phyloP scores from a whole-genome alignment of 1,140 invertebrate species.

The Marisa cornuarietis region DNA sequence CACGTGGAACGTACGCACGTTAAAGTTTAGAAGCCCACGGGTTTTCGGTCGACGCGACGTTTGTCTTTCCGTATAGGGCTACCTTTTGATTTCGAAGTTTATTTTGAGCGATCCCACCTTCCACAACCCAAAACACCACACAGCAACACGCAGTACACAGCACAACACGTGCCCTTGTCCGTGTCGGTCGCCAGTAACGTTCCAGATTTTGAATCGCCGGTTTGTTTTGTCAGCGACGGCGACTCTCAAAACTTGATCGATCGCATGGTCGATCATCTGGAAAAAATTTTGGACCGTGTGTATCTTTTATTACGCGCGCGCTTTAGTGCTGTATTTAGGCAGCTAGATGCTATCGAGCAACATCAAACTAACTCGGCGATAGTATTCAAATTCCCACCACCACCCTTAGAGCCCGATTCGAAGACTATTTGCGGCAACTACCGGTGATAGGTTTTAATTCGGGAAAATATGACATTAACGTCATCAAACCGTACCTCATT shows the following conservation, averaged over 20 bases:
- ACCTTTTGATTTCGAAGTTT: slow-evolving; percentile 7
- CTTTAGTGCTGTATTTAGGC: background rate
- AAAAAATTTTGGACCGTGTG: background rate
- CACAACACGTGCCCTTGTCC: background rate
- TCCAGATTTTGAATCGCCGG: background rate
- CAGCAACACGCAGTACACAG: background rate
- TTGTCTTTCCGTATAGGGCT: background rate
- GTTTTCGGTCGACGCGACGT: background rate
- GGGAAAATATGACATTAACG: slow-evolving; percentile 36
- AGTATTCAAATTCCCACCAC: background rate
- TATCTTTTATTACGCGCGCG: background rate
- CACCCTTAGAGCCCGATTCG: background rate
- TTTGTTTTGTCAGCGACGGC: slow-evolving; percentile 4
- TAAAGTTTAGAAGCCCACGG: background rate
- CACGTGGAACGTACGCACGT: too few relatives aligned
- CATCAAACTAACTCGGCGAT: background rate
- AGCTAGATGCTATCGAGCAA: background rate
- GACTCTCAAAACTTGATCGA: slow-evolving; percentile 7
- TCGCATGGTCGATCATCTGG: slow-evolving; percentile 11
- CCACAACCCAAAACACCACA: background rate
- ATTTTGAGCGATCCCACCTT: background rate
- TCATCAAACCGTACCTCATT: slow-evolving; percentile 26
- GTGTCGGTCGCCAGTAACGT: background rate
- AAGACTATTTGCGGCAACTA: slow-evolving; percentile 19
- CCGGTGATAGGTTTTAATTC: slow-evolving; percentile 22